Percentiles rank a stretch among this genome's conserved stretches.
These are phyloP conservation scores for Athene cunicularia DNA, from an alignment of 2,113 vertebrate species.

Conservation along the genomic window DNA sequence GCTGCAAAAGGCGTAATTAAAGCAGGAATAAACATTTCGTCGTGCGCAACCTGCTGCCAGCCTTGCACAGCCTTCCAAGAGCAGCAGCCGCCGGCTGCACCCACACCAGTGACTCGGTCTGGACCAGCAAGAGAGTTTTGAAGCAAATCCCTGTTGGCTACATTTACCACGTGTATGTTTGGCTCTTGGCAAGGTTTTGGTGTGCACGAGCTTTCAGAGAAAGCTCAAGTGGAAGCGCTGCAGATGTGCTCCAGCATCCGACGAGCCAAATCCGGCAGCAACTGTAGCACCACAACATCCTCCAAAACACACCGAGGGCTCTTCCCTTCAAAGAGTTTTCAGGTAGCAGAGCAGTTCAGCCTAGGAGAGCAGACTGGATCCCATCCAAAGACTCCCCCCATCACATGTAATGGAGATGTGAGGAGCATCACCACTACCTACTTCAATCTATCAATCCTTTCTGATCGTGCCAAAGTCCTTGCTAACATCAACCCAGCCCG, in stretches of 20 bases:
- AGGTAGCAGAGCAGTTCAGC: not conserved
- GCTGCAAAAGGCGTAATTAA: not conserved
- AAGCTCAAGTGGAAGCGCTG: not conserved
- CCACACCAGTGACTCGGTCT: not conserved
- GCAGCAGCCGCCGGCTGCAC: not conserved
- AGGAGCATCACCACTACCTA: not conserved
- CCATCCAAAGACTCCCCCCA: not conserved
- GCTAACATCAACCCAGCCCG: not conserved
- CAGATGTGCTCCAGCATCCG: not conserved
- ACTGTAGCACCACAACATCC: not conserved
- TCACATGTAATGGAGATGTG: not conserved
- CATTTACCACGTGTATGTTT: not conserved
- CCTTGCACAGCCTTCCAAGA: not conserved
- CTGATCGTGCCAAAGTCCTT: not conserved
- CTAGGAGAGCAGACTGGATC: not conserved
- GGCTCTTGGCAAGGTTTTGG: not conserved
- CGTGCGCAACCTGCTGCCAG: not conserved
- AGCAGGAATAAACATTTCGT: not conserved
- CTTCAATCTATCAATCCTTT: not conserved
- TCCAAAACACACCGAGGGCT: not conserved
- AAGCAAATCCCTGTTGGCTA: not conserved
- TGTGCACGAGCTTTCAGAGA: not conserved
- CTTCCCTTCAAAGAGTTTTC: not conserved
- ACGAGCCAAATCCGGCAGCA: not conserved
- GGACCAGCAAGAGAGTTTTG: not conserved